Evolutionary conservation across 2,888 invertebrate genomes (phyloP), one percentile per base, ranked within the genome.

Genomic region (Andricus quercusramuli): DNA sequence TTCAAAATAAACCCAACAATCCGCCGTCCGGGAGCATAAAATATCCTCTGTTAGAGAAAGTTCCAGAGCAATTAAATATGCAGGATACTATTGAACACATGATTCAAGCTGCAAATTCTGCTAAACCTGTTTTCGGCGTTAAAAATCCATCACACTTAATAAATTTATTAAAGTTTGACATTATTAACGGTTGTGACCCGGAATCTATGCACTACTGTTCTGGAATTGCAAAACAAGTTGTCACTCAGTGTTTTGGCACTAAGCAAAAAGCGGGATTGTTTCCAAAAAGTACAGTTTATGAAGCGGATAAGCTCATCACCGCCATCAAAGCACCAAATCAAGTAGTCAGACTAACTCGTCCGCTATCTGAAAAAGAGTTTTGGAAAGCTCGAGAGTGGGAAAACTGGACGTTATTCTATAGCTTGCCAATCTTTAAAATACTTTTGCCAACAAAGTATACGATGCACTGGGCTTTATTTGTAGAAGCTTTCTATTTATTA

Each of bases 141-240:
- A 44, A 44, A 44, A 44, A 44, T 44, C 4, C 44, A 44, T 44
- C 44, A 3, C 25, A 59, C 17, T 32, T 83, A 5, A 41, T 82
- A 59, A 77, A 78, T 64, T 68, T 84, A 66, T 20, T 32, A 2
- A 11, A 67, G 8, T 83, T 81, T 76, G 77, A 82, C 29, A 79
- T 82, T 2, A 80, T 83, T 13, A 13, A 51, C 11, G 79, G 80
- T 37, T 83, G 78, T 66, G 79, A 80, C 2, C 81, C 79, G 2
- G 82, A 84, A 67, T 67, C 59, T 5, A 79, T 81, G 78, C 81
- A 81, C 51, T 51, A 20, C 22, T 17, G 13, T 2, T 29, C 80
- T 32, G 81, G 80, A 2, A 77, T 80, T 41, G 76, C 65, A 9
- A 65, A 56, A 78, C 79, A 81, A 47, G 65, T 83, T 68, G 20